A percentile compares a stretch with the other conserved stretches of the same genome.
Evolutionary conservation across 2,797 vertebrate species (phyloP).

Genomic region (Helarctos malayanus): DNA sequence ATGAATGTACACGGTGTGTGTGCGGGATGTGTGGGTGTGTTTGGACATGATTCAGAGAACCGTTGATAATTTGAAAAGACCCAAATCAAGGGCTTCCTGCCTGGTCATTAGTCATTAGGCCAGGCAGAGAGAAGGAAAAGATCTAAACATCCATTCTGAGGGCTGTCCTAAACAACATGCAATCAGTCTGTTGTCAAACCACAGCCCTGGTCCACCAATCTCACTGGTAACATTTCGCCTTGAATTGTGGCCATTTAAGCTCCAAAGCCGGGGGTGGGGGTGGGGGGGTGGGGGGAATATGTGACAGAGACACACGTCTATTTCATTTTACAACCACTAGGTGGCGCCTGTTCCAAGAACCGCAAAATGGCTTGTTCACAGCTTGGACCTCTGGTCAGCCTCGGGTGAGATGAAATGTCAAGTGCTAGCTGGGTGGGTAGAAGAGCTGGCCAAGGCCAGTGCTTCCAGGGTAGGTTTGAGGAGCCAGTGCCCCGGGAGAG

Average conservation of each 20-base stretch:
- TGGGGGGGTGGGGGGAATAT: no score
- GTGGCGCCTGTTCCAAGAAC: slow-evolving; percentile 21
- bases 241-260: neutral
- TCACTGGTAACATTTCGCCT: neutral
- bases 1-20: neutral
- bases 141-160: neutral
- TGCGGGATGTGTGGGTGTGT: neutral
- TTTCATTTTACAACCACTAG: slow-evolving; percentile 54
- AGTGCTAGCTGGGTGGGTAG: neutral
- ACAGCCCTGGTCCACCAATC: neutral
- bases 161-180: neutral
- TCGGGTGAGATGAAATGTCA: neutral
- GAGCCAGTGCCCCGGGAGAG: neutral
- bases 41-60: neutral
- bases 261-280: neutral
- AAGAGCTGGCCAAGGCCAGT: neutral
- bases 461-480: neutral
- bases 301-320: neutral
- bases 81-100: neutral
- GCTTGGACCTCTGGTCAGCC: neutral
- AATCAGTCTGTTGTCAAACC: neutral
- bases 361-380: neutral
- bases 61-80: slow-evolving; percentile 33
- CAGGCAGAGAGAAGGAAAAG: neutral
- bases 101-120: neutral